phyloP scores from a whole-genome alignment of 2,113 vertebrate species.

The Rhinichthys klamathensis region DNA sequence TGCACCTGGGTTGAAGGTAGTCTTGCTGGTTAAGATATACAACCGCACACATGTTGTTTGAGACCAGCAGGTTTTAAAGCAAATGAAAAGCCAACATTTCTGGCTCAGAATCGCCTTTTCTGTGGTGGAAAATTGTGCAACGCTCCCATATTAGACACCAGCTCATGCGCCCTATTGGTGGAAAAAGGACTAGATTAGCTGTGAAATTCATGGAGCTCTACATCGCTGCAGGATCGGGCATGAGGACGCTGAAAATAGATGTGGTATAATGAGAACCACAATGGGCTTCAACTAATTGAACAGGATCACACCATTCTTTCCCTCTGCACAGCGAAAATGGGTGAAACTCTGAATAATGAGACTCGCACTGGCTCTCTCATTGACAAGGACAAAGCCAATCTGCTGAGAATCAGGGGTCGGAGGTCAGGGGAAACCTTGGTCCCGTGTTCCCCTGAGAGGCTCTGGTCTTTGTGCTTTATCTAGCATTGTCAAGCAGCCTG shows the following conservation, averaged over 20 bases:
- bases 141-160: background rate
- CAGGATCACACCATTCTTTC: constrained; percentile 52
- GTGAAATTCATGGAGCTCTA: constrained; percentile 27
- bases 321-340: constrained; percentile 39
- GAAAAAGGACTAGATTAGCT: constrained; percentile 25
- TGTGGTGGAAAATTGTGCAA: background rate
- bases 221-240: constrained; percentile 2
- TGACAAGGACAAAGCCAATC: constrained; percentile 80
- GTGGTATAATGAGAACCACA: constrained; percentile 10
- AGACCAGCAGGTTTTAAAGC: background rate
- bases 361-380: constrained; percentile 61
- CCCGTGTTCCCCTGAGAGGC: constrained; percentile 67
- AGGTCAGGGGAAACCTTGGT: constrained; percentile 72
- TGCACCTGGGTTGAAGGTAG: background rate
- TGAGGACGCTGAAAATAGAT: constrained; percentile 38
- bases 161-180: background rate
- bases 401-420: constrained; percentile 74
- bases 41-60: background rate
- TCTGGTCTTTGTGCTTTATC: constrained; percentile 74
- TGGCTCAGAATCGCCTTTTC: background rate
- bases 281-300: constrained; percentile 40
- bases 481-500: constrained; percentile 69
- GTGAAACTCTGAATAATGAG: constrained; percentile 57
- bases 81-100: background rate
- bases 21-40: background rate